Evolutionary conservation across 2,113 vertebrate genomes (phyloP).

Genomic region (Balaeniceps rex): DNA sequence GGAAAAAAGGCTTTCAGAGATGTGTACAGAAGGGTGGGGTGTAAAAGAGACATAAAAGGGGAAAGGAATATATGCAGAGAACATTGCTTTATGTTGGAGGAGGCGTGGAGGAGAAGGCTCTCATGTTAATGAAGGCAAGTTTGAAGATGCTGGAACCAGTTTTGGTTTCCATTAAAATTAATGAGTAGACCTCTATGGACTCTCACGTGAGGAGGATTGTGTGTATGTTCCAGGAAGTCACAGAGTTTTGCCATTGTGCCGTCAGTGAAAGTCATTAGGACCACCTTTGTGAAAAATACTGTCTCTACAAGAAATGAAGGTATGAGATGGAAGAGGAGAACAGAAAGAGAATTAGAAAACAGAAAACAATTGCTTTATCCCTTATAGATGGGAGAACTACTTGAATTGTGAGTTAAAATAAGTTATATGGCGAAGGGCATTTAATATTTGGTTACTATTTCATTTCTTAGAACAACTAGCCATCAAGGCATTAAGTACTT

Average conservation of each 20-base stretch:
- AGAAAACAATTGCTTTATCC: neutral
- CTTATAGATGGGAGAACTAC: neutral
- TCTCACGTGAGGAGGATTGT: neutral
- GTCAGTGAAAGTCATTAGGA: slow-evolving; percentile 32
- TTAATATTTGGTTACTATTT: slow-evolving; percentile 17
- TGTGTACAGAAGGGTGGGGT: neutral
- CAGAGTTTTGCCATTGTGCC: neutral
- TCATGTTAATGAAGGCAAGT: neutral
- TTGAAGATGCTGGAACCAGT: slow-evolving; percentile 8
- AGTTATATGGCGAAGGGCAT: neutral
- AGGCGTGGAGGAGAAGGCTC: neutral
- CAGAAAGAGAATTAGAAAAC: neutral
- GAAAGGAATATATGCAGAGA: neutral
- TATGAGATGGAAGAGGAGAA: neutral
- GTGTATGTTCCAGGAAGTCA: neutral
- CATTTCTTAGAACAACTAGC: slow-evolving; percentile 2
- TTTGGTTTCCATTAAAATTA: slow-evolving; percentile 56
- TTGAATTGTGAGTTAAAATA: neutral
- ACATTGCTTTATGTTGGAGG: neutral
- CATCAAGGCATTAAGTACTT: neutral
- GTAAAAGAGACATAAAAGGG: neutral
- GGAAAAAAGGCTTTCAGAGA: neutral
- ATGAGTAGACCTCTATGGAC: slow-evolving; percentile 19
- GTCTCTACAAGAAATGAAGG: neutral
- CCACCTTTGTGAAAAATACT: slow-evolving; percentile 7